Evolutionary conservation across 2,888 invertebrate species (phyloP), one percentile per base, ranked within the genome.

Genomic region (Strigamia crassipes): DNA sequence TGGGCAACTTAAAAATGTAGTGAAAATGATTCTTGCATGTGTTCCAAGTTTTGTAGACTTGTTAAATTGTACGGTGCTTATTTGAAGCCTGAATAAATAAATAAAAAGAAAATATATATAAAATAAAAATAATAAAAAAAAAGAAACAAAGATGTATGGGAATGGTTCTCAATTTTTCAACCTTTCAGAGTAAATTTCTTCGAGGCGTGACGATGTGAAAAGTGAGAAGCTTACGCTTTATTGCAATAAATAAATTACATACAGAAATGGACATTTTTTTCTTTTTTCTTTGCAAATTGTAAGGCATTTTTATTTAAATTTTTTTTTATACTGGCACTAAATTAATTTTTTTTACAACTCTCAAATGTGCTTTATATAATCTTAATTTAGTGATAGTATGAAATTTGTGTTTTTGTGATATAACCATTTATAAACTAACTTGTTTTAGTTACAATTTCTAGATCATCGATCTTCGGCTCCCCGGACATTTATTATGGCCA

Each of bases 1-100:
- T 73, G 73, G 73, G 27, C 73, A 27, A 73, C 73, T 73, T 73
- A 73, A 56, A 56, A 46, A 78, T 1, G 21, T 42, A 78, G 79
- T 78, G 23, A 42, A 42, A 42, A 78, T 42, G 42, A 42, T 13
- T 78, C 79, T 78, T 78, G 79, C 79, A 78, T 78, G 79, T 78
- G 79, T 78, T 78, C 56, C 79, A 78, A 78, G 79, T 78, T 78
- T 78, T 78, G 79, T 80, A 80, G 51, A 78, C n/a, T 46, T 80
- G 80, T 80, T 80, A 80, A 61, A 66, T 81, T 81, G 81, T 27
- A 27, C 73, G 73, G 73, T 66, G 81, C 73, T 61, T 73, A 66
- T 34, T 34, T 31, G 34, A 81, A 42, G 81, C 81, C 81, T 81
- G 81, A 81, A 81, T 81, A 81, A 27, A 27, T 27, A n/a, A n/a